Evolutionary conservation across 1,140 invertebrate genomes (phyloP), one percentile per base, ranked within the genome.

Genomic region (Nilaparvata lugens): DNA sequence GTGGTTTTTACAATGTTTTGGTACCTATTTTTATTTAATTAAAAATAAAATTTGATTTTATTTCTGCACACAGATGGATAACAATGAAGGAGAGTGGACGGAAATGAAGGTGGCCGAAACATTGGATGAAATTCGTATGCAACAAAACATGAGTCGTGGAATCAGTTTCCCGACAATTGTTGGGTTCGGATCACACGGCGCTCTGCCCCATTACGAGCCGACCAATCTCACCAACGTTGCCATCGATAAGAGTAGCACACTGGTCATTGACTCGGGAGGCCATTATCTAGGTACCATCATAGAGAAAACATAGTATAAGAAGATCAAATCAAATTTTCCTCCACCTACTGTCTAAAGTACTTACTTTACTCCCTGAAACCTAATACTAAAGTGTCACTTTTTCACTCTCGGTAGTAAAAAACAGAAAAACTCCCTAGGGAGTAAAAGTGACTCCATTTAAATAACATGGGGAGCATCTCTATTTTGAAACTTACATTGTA

Each of bases 121-220:
- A 9, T 35, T 87, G 2, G 82, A 89, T 64, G 71, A 82, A 52
- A 83, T 82, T 62, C 77, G 89, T 7, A 78, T 79, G n/a, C 83
- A 84, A 52, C 87, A 90, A 70, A 75, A 79, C 55, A 74, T 76
- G 58, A 86, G 81, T 73, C 79, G 79, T 59, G 89, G 91, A 0
- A 77, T 89, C 9, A 86, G 84, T 55, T 95, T 98, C 77, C 77
- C 82, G 24, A 97, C 95, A 0, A 93, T 97, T 52, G 92, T 89
- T 2, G 91, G 87, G 1, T 93, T 87, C 68, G 95, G 93, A 0
- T 74, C 86, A 11, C 91, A 97, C 75, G 91, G 83, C 0, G 93
- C 96, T 0, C 78, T 94, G 28, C 92, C 95, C 4, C 94, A 97
- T 72, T 99, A 99, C 73, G 81, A 83, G 61, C 86, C 91, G 0